A percentile compares a stretch with the other conserved stretches of the same genome.
These are phyloP conservation scores for Dusona sp. DNA, from an alignment of 2,888 invertebrate species.

Conservation along the genomic window DNA sequence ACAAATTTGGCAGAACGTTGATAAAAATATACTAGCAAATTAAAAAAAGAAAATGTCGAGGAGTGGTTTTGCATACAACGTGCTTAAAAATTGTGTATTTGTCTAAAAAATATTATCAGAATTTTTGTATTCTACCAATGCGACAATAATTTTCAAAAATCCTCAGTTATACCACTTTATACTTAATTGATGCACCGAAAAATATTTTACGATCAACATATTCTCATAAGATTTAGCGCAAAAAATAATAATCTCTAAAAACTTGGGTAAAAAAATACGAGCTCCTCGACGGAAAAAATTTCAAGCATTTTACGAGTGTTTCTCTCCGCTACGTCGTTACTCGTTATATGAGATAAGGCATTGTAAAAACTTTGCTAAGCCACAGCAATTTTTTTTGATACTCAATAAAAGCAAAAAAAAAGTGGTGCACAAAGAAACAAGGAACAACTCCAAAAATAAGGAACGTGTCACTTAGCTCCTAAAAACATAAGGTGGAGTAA, in stretches of 20 bases:
- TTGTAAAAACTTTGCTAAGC: neutral
- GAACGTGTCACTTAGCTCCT: neutral
- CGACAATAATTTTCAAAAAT: neutral
- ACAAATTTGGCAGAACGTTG: no score
- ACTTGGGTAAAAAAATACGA: no score
- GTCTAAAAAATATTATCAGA: neutral
- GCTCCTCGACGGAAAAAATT: no score
- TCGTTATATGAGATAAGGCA: neutral
- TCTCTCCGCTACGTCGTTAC: neutral
- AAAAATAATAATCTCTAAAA: no score
- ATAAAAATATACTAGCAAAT: no score
- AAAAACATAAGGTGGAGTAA: neutral
- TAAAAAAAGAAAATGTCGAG: no score
- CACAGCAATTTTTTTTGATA: neutral
- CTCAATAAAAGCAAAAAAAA: slow-evolving; percentile 3
- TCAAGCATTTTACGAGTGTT: neutral
- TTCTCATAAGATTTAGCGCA: neutral
- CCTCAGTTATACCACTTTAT: neutral
- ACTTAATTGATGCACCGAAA: no score
- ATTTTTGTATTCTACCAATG: neutral
- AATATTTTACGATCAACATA: neutral
- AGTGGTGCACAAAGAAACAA: neutral
- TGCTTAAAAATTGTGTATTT: neutral
- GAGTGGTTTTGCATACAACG: no score
- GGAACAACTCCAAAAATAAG: neutral